Evolutionary conservation across 2,113 vertebrate genomes (phyloP).

Genomic region (Paracanthobrama guichenoti): DNA sequence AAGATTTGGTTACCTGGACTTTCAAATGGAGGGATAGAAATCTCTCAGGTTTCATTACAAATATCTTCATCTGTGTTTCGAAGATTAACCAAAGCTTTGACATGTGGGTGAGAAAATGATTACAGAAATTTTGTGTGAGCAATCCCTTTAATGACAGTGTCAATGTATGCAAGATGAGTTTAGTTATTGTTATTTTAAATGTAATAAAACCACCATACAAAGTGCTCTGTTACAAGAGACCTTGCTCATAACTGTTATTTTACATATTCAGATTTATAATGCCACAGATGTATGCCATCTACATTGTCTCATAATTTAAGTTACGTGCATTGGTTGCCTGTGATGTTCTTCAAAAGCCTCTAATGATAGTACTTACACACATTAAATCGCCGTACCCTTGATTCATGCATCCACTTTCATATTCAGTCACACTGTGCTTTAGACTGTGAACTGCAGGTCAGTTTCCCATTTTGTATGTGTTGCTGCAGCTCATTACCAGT

Average conservation of each 20-base stretch:
- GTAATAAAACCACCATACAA: conserved; percentile 16
- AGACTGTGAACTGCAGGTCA: conserved; percentile 7
- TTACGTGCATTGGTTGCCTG: background rate
- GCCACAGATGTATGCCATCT: background rate
- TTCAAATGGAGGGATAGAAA: no score
- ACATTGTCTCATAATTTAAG: background rate
- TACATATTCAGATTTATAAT: background rate
- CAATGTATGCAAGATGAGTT: background rate
- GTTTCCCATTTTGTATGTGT: background rate
- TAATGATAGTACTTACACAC: conserved; percentile 1
- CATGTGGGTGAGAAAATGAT: no score
- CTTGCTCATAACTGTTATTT: background rate
- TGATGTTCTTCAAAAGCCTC: conserved; percentile 12
- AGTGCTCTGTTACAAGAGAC: background rate
- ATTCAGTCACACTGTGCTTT: background rate
- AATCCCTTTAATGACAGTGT: background rate
- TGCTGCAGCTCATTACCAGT: background rate
- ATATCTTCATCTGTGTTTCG: no score
- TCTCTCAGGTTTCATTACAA: no score
- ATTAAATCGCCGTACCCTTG: background rate
- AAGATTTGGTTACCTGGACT: no score
- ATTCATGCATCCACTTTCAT: background rate
- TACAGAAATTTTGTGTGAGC: no score
- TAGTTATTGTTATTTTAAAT: background rate
- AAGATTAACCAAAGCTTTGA: no score